Evolutionary conservation across 1,140 invertebrate species (phyloP), one percentile per base, ranked within the genome.

Genomic region (Triops longicaudatus): DNA sequence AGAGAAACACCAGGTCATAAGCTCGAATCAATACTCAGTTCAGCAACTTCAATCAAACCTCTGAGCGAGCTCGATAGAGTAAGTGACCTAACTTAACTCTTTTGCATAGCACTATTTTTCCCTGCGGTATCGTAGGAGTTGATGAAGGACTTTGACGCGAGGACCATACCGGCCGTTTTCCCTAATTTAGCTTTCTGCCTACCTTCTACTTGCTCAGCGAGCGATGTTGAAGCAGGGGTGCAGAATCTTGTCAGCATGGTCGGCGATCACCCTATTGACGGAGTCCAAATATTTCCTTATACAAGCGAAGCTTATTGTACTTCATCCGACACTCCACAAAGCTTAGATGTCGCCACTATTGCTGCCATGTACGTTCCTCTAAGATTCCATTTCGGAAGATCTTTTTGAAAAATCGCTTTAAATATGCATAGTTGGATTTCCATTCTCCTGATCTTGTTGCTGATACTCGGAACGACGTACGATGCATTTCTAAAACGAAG

Each of bases 321-420:
- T 12, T 26, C 37, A 4, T 7, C 26, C 11, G 28, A 74, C 43
- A 41, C 7, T 7, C 31, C 26, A 10, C 28, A 9, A 11, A 26
- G 7, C n/a, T 74, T 74, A 9, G 28, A 12, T 42, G 73, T 31
- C 31, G 17, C 73, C 26, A 42, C 37, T 42, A 31, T 74, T 26
- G 28, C 73, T 10, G 28, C 43, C 28, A 74, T 74, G 73, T 74
- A 74, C 26, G 2, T 72, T 72, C n/a, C n/a, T n/a, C n/a, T n/a
- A n/a, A n/a, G n/a, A n/a, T n/a, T n/a, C n/a, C n/a, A n/a, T n/a
- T n/a, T n/a, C n/a, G n/a, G n/a, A n/a, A n/a, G n/a, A n/a, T n/a
- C n/a, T n/a, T n/a, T n/a, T n/a, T n/a, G n/a, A n/a, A n/a, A n/a
- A n/a, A n/a, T n/a, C n/a, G n/a, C n/a, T n/a, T n/a, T n/a, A n/a